Conservation (phyloP, 1,140 invertebrate genomes). For the Himalopsyche phryganea region DNA sequence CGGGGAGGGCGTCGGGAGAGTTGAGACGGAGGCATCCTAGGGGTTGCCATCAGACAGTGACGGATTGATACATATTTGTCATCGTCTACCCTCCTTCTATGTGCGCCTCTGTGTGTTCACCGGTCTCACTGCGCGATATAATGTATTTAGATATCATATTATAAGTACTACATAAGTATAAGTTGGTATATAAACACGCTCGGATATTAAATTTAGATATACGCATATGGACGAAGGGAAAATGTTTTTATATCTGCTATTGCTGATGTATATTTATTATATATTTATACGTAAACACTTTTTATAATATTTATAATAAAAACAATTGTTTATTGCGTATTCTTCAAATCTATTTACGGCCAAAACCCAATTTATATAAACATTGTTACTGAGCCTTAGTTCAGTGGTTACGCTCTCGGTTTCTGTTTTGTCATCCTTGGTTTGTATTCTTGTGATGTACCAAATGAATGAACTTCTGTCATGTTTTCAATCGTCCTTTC, state of each 20-base stretch:
- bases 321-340: too few species aligned
- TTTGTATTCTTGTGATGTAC: too few species aligned
- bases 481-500: too few species aligned
- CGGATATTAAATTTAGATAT: slow-evolving; percentile 33
- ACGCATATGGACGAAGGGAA: not conserved
- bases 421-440: too few species aligned
- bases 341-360: too few species aligned
- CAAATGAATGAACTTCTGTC: too few species aligned
- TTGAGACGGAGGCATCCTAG: not conserved
- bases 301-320: too few species aligned
- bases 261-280: not conserved
- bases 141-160: slow-evolving; percentile 35
- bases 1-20: slow-evolving; percentile 2
- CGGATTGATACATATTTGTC: slow-evolving; percentile 33
- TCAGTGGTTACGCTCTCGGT: too few species aligned
- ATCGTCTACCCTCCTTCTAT: slow-evolving; percentile 28
- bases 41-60: slow-evolving; percentile 27
- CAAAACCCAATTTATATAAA: too few species aligned
- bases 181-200: slow-evolving; percentile 24
- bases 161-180: slow-evolving; percentile 29
- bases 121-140: slow-evolving; percentile 9
- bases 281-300: too few species aligned
- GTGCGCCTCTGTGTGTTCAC: slow-evolving; percentile 6
- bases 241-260: too few species aligned
- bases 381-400: too few species aligned